These are phyloP conservation scores for Drosophila suzukii DNA, from an alignment of 1,140 invertebrate genomes.

Conservation along the genomic window DNA sequence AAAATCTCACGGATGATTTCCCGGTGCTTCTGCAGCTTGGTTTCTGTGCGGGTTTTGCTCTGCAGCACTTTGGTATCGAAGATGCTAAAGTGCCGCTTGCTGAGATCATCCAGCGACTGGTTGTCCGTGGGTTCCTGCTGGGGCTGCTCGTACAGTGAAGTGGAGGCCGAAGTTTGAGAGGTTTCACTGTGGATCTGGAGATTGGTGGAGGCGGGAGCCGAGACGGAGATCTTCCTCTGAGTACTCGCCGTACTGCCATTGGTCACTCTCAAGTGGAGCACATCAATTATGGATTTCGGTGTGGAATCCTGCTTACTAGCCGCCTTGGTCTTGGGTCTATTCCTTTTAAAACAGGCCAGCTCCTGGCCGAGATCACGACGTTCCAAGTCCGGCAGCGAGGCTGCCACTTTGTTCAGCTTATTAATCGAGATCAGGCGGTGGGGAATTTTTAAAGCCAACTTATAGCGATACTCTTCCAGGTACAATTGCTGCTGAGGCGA, in stretches of 20 bases:
- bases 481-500: slow-evolving; percentile 63
- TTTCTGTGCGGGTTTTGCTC: slow-evolving; percentile 90
- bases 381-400: slow-evolving; percentile 91
- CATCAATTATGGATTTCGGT: slow-evolving; percentile 80
- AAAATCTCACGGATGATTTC: slow-evolving; percentile 92
- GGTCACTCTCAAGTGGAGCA: slow-evolving; percentile 74
- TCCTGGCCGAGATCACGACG: slow-evolving; percentile 55
- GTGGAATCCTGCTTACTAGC: slow-evolving; percentile 42
- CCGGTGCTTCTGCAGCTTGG: slow-evolving; percentile 90
- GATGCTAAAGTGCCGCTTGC: slow-evolving; percentile 85
- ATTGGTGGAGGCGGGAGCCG: slow-evolving; percentile 82
- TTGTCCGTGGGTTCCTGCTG: slow-evolving; percentile 53
- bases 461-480: slow-evolving; percentile 90
- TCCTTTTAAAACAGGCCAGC: slow-evolving; percentile 51
- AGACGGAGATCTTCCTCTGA: slow-evolving; percentile 10
- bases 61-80: slow-evolving; percentile 90
- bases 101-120: slow-evolving; percentile 86
- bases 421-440: slow-evolving; percentile 91
- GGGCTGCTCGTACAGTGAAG: slow-evolving; percentile 84
- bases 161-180: slow-evolving; percentile 70
- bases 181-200: slow-evolving; percentile 72
- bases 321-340: slow-evolving; percentile 41
- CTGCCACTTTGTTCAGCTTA: slow-evolving; percentile 87
- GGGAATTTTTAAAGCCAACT: slow-evolving; percentile 92
- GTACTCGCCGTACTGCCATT: slow-evolving; percentile 56